Conservation (phyloP, 2,113 vertebrate genomes). For the Scortum barcoo region DNA sequence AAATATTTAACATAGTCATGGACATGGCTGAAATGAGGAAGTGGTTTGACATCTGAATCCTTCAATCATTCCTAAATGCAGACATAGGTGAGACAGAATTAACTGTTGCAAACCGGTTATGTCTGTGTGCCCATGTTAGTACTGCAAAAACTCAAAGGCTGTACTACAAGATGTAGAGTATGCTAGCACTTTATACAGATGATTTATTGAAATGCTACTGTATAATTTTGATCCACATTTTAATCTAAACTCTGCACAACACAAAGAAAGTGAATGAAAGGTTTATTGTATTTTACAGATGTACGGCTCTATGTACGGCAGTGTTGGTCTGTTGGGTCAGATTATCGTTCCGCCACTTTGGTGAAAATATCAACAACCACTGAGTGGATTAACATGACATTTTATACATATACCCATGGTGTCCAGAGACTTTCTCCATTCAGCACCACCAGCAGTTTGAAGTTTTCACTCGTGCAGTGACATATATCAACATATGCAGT, state of each 20-base stretch:
- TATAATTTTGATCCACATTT: background rate
- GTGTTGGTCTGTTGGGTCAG: background rate
- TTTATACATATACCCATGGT: background rate
- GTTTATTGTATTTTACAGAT: too few relatives aligned
- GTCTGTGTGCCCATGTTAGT: background rate
- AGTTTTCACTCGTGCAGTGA: too few relatives aligned
- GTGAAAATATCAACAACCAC: background rate
- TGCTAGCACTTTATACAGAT: background rate
- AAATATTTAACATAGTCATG: conserved; percentile 26
- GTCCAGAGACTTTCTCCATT: background rate
- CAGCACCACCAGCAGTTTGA: too few relatives aligned
- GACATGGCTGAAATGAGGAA: conserved; percentile 29
- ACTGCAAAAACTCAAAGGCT: background rate
- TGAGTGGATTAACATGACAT: background rate
- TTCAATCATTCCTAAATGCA: conserved; percentile 27
- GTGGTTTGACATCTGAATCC: conserved; percentile 22
- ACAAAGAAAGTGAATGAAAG: background rate
- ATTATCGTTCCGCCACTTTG: background rate
- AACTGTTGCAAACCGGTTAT: background rate
- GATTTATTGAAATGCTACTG: background rate
- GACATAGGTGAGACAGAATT: background rate
- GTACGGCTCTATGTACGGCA: background rate
- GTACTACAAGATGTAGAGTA: background rate
- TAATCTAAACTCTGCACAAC: background rate
- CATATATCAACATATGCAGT: too few relatives aligned